Conservation (phyloP, 2,113 vertebrate genomes). For the Lepisosteus osseus region DNA sequence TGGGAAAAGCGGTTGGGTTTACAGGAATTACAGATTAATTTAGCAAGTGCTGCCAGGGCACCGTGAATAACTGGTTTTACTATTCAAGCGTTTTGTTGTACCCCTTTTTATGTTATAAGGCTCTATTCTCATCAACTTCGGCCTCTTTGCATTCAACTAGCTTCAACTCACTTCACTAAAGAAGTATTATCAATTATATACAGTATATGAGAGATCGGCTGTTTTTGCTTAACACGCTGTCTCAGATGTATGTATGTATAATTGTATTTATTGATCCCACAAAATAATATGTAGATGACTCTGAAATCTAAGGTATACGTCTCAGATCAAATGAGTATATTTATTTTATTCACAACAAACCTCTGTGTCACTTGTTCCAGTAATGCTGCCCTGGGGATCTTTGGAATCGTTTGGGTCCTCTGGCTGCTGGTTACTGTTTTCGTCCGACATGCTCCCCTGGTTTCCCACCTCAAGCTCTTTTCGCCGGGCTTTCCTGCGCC, state of each 20-base stretch:
- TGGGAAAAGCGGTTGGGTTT: too few species aligned
- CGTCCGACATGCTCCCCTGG: constrained; percentile 59
- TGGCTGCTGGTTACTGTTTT: constrained; percentile 66
- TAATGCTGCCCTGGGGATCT: constrained; percentile 49
- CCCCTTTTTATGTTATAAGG: constrained; percentile 73
- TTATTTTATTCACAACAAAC: constrained; percentile 46
- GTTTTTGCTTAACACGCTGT: too few species aligned
- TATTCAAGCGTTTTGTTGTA: background rate
- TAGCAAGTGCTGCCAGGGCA: too few species aligned
- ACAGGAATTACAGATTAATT: too few species aligned
- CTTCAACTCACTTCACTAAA: constrained; percentile 46
- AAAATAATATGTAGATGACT: too few species aligned
- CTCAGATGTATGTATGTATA: too few species aligned
- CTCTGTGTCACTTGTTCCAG: constrained; percentile 77
- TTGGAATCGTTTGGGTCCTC: constrained; percentile 66
- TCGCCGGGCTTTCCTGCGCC: constrained; percentile 84
- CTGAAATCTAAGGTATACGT: too few species aligned
- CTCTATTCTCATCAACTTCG: constrained; percentile 78
- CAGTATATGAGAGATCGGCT: constrained; percentile 5
- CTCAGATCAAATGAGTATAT: too few species aligned
- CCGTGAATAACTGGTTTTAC: background rate
- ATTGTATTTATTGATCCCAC: too few species aligned
- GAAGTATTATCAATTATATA: constrained; percentile 2
- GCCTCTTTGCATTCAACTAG: constrained; percentile 74
- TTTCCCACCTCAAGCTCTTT: constrained; percentile 81